A percentile compares a stretch with the other conserved stretches of the same genome.
Conservation (phyloP, 2,888 invertebrate genomes). For the Acleris literana region DNA sequence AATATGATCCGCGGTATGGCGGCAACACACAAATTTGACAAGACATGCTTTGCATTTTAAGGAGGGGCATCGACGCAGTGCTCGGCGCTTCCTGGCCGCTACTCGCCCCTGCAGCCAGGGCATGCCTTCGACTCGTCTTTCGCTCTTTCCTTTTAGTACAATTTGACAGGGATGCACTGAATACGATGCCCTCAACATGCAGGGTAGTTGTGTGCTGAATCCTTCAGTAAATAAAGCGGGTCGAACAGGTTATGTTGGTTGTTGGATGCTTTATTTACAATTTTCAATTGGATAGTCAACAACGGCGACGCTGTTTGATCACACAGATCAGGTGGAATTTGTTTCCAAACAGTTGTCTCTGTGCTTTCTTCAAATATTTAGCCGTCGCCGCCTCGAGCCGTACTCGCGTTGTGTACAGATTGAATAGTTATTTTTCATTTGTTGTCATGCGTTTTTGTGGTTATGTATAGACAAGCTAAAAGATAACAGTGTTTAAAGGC, state of each 20-base stretch:
- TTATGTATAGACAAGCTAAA: too few relatives aligned
- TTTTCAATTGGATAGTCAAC: constrained; percentile 31
- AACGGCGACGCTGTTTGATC: constrained; percentile 20
- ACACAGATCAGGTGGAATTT: constrained; percentile 21
- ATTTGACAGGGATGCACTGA: too few relatives aligned
- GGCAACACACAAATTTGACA: constrained; percentile 29
- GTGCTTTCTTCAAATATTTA: constrained; percentile 11
- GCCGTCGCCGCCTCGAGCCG: neutral
- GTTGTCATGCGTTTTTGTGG: neutral
- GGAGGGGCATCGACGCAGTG: constrained; percentile 6
- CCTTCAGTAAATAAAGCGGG: constrained; percentile 20
- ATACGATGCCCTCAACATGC: too few relatives aligned
- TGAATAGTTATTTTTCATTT: neutral
- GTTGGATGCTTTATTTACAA: constrained; percentile 31
- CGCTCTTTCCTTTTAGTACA: too few relatives aligned
- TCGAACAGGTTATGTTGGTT: constrained; percentile 25
- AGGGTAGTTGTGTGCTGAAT: constrained; percentile 6
- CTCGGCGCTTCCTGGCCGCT: neutral
- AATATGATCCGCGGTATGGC: constrained; percentile 21
- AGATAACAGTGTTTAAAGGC: too few relatives aligned
- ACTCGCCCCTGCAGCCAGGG: too few relatives aligned
- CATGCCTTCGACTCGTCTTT: too few relatives aligned
- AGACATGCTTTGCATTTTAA: constrained; percentile 36
- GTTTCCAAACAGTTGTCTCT: constrained; percentile 11
- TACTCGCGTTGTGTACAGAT: too few relatives aligned